phyloP scores from a whole-genome alignment of 2,797 vertebrate species.

The Danio kyathit region DNA sequence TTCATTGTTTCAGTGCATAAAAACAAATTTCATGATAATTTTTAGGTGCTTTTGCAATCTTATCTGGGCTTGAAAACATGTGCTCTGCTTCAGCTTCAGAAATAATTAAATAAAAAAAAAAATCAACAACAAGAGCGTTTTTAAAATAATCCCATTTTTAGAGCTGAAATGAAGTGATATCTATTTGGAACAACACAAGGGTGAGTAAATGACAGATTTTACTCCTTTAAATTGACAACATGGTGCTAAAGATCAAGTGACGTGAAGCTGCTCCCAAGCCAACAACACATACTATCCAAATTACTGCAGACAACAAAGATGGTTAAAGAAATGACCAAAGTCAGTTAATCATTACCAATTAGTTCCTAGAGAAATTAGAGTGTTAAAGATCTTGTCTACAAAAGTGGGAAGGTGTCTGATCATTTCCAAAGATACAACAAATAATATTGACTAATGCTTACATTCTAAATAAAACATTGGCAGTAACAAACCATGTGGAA shows the following conservation, averaged over 20 bases:
- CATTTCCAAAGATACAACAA: constrained; percentile 26
- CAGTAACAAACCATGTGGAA: not conserved
- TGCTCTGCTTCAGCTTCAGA: not conserved
- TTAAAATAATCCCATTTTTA: not conserved
- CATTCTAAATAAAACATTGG: not conserved
- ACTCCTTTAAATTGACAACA: not conserved
- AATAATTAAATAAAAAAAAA: too few relatives aligned
- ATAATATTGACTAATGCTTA: not conserved
- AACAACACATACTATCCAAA: constrained; percentile 51
- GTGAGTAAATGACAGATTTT: not conserved
- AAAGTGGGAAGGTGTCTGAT: constrained; percentile 7
- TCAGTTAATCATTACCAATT: constrained; percentile 8
- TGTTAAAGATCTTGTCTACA: not conserved
- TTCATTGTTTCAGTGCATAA: too few relatives aligned
- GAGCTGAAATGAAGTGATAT: not conserved
- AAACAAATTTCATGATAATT: not conserved
- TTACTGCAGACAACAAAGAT: constrained; percentile 39
- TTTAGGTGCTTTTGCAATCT: not conserved
- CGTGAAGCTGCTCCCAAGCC: constrained; percentile 30
- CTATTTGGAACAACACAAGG: not conserved
- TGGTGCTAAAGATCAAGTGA: not conserved
- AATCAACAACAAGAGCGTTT: not conserved
- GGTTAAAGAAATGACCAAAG: constrained; percentile 22
- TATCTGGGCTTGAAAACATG: not conserved
- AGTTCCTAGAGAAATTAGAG: constrained; percentile 1